These are phyloP conservation scores for Rhynchotus rufescens DNA, from an alignment of 2,797 vertebrate genomes.

Conservation along the genomic window DNA sequence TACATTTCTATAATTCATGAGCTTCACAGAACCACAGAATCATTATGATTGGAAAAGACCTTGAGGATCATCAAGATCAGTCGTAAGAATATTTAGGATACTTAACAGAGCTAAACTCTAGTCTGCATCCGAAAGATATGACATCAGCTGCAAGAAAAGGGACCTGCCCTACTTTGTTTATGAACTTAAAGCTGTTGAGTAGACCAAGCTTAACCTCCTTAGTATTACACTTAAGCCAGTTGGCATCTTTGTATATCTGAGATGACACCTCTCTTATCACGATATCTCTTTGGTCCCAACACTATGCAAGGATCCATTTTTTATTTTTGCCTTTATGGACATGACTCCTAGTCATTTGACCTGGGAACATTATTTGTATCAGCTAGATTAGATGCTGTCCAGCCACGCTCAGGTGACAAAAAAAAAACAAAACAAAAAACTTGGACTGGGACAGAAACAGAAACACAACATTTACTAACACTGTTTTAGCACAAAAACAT, in stretches of 20 bases:
- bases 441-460: not conserved
- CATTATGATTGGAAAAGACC: too few relatives aligned
- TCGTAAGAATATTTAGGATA: too few relatives aligned
- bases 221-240: fast-evolving
- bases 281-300: not conserved
- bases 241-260: not conserved
- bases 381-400: not conserved
- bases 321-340: not conserved
- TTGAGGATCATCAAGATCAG: too few relatives aligned
- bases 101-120: not conserved
- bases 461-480: not conserved
- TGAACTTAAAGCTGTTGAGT: not conserved
- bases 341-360: not conserved
- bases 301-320: not conserved
- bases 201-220: not conserved
- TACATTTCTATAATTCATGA: not conserved
- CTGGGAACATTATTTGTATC: not conserved
- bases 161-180: not conserved
- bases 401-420: not conserved
- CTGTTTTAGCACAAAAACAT: not conserved
- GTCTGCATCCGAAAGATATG: not conserved
- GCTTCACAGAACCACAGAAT: too few relatives aligned
- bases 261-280: not conserved
- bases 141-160: not conserved
- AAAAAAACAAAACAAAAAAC: not conserved